Percentiles rank a stretch among this genome's conserved stretches.
phyloP scores from a whole-genome alignment of 2,797 vertebrate genomes.

The Synanceia verrucosa region DNA sequence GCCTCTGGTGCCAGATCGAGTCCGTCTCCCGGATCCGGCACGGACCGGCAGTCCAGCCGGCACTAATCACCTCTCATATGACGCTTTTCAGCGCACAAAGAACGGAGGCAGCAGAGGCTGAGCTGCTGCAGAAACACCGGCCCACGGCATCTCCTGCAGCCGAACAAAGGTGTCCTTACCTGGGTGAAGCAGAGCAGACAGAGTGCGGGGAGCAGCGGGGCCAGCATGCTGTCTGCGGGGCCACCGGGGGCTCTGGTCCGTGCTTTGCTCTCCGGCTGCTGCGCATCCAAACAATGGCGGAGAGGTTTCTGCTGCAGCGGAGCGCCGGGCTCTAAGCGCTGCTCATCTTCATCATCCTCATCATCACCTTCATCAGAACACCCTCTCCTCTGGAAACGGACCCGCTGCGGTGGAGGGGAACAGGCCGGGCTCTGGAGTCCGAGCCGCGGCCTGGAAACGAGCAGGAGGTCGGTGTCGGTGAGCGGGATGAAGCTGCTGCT shows the following conservation, averaged over 20 bases:
- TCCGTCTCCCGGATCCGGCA: background rate
- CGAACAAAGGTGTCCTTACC: slow-evolving; percentile 62
- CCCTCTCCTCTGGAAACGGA: slow-evolving; percentile 11
- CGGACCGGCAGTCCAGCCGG: too few relatives aligned
- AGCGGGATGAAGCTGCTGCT: slow-evolving; percentile 57
- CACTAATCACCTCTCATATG: too few relatives aligned
- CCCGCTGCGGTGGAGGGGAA: background rate
- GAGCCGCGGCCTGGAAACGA: slow-evolving; percentile 64
- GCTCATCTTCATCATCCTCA: background rate
- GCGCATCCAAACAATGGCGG: slow-evolving; percentile 83
- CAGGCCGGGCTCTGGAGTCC: slow-evolving; percentile 46
- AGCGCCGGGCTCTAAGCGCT: slow-evolving; percentile 28
- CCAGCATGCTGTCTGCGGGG: slow-evolving; percentile 43
- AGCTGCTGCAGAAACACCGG: too few relatives aligned
- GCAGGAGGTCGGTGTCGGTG: slow-evolving; percentile 67
- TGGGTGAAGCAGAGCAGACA: slow-evolving; percentile 60
- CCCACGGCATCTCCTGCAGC: too few relatives aligned
- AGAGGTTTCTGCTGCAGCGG: slow-evolving; percentile 67
- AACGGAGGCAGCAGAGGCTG: too few relatives aligned
- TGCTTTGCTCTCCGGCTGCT: slow-evolving; percentile 47
- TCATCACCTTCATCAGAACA: background rate
- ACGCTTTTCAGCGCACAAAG: too few relatives aligned
- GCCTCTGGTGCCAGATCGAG: slow-evolving; percentile 36
- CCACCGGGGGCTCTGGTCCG: slow-evolving; percentile 7
- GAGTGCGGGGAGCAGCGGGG: slow-evolving; percentile 41